Evolutionary conservation across 2,888 invertebrate species (phyloP).

Genomic region (Drosophila stalkeri): DNA sequence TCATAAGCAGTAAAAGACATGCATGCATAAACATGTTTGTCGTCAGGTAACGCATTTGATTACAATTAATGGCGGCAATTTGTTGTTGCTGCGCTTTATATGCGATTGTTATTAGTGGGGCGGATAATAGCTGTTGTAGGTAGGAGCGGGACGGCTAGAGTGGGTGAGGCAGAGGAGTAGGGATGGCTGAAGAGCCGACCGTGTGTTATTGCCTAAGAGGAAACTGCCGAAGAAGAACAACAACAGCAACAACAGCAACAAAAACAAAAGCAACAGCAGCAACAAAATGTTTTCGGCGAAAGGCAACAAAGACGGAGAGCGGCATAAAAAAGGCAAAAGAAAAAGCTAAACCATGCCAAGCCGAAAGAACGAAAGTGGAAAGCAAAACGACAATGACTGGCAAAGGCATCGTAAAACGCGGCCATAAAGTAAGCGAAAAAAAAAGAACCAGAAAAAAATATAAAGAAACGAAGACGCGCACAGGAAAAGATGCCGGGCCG

Average conservation of each 20-base stretch:
- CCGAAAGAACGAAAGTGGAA: conserved; percentile 41
- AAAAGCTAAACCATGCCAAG: conserved; percentile 16
- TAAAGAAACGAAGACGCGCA: conserved; percentile 40
- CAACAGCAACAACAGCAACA: neutral
- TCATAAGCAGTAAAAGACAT: neutral
- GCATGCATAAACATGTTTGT: conserved; percentile 32
- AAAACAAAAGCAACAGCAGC: neutral
- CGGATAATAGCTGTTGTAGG: conserved; percentile 3
- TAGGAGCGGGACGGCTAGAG: neutral
- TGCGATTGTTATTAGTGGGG: conserved; percentile 29
- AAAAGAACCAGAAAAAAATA: conserved; percentile 14
- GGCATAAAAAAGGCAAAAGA: conserved; percentile 28
- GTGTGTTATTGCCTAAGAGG: conserved; percentile 21
- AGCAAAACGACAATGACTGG: conserved; percentile 59
- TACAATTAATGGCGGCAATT: conserved; percentile 79
- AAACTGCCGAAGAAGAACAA: conserved; percentile 6
- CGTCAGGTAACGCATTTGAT: conserved; percentile 63
- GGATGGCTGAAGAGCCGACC: too few species aligned
- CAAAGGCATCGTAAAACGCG: conserved; percentile 60
- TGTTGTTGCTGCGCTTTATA: conserved; percentile 62
- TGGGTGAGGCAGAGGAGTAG: neutral
- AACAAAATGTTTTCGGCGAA: conserved; percentile 25
- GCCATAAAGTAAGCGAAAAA: conserved; percentile 55
- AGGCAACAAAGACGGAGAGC: conserved; percentile 25
- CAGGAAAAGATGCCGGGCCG: conserved; percentile 41